Evolutionary conservation across 2,888 invertebrate species (phyloP), one percentile per base, ranked within the genome.

Genomic region (Ichneumon xanthorius): DNA sequence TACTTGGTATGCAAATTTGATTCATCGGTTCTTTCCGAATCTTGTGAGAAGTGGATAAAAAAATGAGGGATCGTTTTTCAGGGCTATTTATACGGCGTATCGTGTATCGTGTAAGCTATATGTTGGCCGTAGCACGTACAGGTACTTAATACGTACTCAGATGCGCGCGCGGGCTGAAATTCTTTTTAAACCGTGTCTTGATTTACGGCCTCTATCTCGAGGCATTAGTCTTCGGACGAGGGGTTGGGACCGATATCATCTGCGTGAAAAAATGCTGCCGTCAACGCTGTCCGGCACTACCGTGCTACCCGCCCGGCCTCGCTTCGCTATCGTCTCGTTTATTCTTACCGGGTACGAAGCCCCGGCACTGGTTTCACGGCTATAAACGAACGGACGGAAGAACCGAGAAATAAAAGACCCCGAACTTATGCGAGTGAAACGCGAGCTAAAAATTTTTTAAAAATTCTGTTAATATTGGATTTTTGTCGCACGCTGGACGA

Each of bases 121-220:
- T 65, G 45, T 63, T 53, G 33, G 30, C 22, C 22, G 65, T 33
- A 48, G 16, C n/a, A 63, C 19, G 16, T 58, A 58, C 53, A 30
- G 37, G 68, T 58, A 78, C 45, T 45, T 67, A 68, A 68, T 68
- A 53, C 76, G 48, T 33, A 40, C 53, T 37, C 37, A 26, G 79
- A 85, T 65, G 75, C 30, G 63, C 33, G 70, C 75, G 55, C 76
- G 71, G 61, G 4, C 58, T 45, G 58, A 82, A 85, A 87, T 87
- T 80, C 71, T 82, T 71, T 16, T 73, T 68, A 55, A 68, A 50
- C 63, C 73, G 81, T 63, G 78, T 67, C 84, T 90, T 92, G 92
- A 92, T 92, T 92, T 92, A 92, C 92, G 87, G 90, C 89, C 89
- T 89, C 89, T 90, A 92, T 92, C 92, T 90, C 89, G 88, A 77